Conservation (phyloP, 1,140 invertebrate genomes). For the Camponotus floridanus region DNA sequence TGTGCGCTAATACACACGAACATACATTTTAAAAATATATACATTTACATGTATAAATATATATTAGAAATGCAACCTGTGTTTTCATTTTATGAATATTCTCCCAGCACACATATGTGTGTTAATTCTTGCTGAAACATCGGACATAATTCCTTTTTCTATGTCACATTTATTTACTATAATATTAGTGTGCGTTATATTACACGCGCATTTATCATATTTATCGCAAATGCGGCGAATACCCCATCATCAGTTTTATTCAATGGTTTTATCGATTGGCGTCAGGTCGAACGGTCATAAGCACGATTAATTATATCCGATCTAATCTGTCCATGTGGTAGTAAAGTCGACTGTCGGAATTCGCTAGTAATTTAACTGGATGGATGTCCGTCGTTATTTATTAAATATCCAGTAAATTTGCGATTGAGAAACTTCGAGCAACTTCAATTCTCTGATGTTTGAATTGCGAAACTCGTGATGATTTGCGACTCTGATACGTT, state of each 20-base stretch:
- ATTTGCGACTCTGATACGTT: neutral
- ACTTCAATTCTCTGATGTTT: neutral
- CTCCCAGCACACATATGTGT: too few species aligned
- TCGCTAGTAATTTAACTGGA: neutral
- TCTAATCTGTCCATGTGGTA: neutral
- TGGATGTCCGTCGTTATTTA: neutral
- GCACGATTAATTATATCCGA: conserved; percentile 13
- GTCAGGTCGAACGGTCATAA: neutral
- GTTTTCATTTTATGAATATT: neutral
- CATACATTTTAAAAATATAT: neutral
- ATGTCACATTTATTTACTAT: neutral
- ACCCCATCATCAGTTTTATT: neutral
- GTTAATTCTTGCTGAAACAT: neutral
- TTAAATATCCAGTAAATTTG: neutral
- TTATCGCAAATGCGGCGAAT: neutral
- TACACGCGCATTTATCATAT: neutral
- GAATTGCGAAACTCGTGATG: neutral
- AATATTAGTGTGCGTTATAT: neutral
- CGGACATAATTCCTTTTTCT: neutral
- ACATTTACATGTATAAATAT: neutral
- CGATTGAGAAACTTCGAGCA: neutral
- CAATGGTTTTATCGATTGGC: conserved; percentile 3
- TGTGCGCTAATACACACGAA: neutral
- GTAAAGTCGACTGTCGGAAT: conserved; percentile 4
- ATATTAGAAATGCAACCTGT: neutral